A percentile compares a stretch with the other conserved stretches of the same genome.
Conservation (phyloP, 2,797 vertebrate genomes). For the Adelosebastes latens region DNA sequence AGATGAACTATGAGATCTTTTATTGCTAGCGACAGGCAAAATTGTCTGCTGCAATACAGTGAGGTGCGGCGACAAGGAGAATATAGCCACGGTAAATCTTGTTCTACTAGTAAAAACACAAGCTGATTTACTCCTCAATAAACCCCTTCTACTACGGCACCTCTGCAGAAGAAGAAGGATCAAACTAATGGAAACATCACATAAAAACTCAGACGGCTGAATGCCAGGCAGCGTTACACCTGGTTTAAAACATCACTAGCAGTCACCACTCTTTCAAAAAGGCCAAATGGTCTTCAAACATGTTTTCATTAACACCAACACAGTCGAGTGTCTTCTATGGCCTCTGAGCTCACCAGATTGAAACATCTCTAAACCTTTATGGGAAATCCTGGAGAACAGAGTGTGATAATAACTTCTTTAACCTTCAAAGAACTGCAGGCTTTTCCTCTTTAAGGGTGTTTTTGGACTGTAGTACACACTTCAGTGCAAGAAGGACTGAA, state of each 20-base stretch:
- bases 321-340: background rate
- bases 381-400: background rate
- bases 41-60: background rate
- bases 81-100: slow-evolving; percentile 35
- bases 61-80: slow-evolving; percentile 1
- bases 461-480: background rate
- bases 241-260: background rate
- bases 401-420: slow-evolving; percentile 21
- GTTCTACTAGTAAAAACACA: slow-evolving; percentile 16
- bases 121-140: slow-evolving; percentile 39
- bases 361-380: slow-evolving; percentile 15
- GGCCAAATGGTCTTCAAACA: slow-evolving; percentile 7
- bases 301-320: slow-evolving; percentile 7
- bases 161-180: background rate
- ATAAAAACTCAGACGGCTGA: background rate
- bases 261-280: background rate
- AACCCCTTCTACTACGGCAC: background rate
- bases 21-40: slow-evolving; percentile 18
- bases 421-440: slow-evolving; percentile 3
- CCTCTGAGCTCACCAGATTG: background rate
- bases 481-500: background rate
- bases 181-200: slow-evolving; percentile 9
- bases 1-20: slow-evolving; percentile 27
- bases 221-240: background rate
- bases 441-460: background rate